Evolutionary conservation across 2,888 invertebrate species (phyloP).

Genomic region (Linyphia triangularis): DNA sequence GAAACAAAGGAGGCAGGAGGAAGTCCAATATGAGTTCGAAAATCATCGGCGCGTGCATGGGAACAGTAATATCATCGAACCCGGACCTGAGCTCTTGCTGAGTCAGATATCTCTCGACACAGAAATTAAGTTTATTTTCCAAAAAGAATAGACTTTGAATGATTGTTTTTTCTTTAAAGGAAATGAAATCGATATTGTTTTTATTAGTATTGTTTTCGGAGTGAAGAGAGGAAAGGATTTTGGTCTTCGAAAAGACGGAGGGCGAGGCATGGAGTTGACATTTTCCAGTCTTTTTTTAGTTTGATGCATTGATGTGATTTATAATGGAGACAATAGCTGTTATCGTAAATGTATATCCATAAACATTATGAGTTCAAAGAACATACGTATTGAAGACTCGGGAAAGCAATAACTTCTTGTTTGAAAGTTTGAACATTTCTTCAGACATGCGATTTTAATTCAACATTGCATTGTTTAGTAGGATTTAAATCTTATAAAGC

Average conservation of each 20-base stretch:
- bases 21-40: not conserved
- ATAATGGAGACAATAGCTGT: not conserved
- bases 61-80: conserved; percentile 1
- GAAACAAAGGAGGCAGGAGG: not conserved
- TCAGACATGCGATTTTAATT: no score
- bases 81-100: not conserved
- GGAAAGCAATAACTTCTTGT: no score
- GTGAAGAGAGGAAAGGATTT: not conserved
- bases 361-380: no score
- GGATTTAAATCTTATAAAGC: no score
- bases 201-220: not conserved
- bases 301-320: no score
- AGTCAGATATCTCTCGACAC: not conserved
- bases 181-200: not conserved
- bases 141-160: not conserved
- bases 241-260: not conserved
- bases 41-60: not conserved
- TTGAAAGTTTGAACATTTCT: no score
- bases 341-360: no score
- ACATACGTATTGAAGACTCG: no score
- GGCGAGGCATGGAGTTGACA: no score
- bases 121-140: conserved; percentile 8
- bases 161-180: not conserved
- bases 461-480: no score
- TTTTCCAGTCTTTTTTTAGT: not conserved